Evolutionary conservation across 2,797 vertebrate genomes (phyloP).

Genomic region (Mormyrops boulengeri): DNA sequence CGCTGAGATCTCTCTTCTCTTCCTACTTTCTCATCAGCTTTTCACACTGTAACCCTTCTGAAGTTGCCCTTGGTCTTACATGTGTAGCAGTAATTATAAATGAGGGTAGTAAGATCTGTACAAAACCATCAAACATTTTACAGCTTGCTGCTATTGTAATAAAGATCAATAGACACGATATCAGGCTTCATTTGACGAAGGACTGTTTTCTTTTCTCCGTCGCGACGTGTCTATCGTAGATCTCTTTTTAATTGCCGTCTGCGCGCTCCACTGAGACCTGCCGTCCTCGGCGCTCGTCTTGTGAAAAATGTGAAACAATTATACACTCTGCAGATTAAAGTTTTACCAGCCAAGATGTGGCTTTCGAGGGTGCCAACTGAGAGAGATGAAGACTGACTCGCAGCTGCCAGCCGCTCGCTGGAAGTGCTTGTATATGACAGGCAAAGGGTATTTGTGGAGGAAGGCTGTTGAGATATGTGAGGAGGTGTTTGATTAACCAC

Average conservation of each 20-base stretch:
- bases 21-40: constrained; percentile 61
- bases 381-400: neutral
- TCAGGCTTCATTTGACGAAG: constrained; percentile 52
- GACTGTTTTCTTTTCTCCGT: constrained; percentile 19
- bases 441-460: neutral
- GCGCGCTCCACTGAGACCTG: constrained; percentile 54
- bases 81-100: constrained; percentile 80
- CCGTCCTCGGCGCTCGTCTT: constrained; percentile 51
- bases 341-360: neutral
- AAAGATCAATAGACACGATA: constrained; percentile 75
- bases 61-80: constrained; percentile 83
- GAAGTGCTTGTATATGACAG: neutral
- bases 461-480: neutral
- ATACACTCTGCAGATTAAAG: constrained; percentile 14
- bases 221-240: constrained; percentile 41
- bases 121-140: constrained; percentile 77
- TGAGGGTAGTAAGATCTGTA: constrained; percentile 77
- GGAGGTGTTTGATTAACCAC: neutral
- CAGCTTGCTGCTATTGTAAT: constrained; percentile 76
- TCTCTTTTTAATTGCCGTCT: constrained; percentile 67
- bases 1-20: constrained; percentile 62
- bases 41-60: constrained; percentile 65
- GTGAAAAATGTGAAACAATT: constrained; percentile 33
- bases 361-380: neutral
- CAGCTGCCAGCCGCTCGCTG: neutral